Evolutionary conservation across 2,888 invertebrate genomes (phyloP).

Genomic region (Aspidapion aeneum): DNA sequence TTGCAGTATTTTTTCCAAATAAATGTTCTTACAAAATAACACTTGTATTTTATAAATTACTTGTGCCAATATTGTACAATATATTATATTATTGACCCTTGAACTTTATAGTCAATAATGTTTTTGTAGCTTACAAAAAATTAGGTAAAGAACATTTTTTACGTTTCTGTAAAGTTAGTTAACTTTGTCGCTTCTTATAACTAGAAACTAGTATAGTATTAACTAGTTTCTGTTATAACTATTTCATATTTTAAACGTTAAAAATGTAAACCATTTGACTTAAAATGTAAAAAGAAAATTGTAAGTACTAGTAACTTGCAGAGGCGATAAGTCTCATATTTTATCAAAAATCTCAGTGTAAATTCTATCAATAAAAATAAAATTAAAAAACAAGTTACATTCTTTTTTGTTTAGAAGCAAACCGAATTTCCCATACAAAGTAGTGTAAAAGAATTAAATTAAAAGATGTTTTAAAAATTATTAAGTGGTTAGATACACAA

Average conservation of each 20-base stretch:
- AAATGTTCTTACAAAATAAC: conserved; percentile 36
- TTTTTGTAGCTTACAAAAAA: not conserved
- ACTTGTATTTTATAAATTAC: conserved; percentile 18
- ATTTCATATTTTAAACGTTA: too few species aligned
- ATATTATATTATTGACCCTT: not conserved
- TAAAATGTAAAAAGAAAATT: not conserved
- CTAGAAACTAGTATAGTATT: too few species aligned
- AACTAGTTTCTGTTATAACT: too few species aligned
- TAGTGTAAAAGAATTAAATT: too few species aligned
- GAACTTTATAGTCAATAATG: not conserved
- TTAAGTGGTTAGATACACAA: too few species aligned
- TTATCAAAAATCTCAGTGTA: not conserved
- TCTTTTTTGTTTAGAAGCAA: not conserved
- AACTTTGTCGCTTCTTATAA: not conserved
- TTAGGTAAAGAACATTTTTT: not conserved
- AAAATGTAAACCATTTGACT: too few species aligned
- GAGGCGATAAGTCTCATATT: not conserved
- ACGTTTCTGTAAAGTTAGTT: not conserved
- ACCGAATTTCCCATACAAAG: too few species aligned
- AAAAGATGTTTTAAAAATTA: too few species aligned
- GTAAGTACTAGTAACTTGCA: not conserved
- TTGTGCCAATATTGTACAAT: conserved; percentile 14
- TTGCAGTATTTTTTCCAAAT: conserved; percentile 38
- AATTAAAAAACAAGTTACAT: not conserved
- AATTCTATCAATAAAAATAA: not conserved